Percentiles rank a stretch among this genome's conserved stretches.
Evolutionary conservation across 2,888 invertebrate species (phyloP).

Genomic region (Agonopterix arenella): DNA sequence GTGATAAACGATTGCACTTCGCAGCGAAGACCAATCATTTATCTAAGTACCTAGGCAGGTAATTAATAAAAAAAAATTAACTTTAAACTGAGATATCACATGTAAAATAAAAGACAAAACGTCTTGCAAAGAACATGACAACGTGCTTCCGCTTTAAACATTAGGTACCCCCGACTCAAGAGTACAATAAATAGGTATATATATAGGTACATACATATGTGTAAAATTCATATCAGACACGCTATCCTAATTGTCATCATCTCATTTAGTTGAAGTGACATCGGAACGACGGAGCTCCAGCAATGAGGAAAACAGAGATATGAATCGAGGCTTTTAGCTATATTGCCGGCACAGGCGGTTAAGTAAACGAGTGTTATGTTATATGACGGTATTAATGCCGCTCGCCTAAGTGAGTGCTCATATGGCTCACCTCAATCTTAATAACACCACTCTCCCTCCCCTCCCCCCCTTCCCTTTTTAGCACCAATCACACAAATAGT

Average conservation of each 20-base stretch:
- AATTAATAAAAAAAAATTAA: too few species aligned
- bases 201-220: too few species aligned
- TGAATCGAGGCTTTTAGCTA: conserved; percentile 60
- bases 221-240: conserved; percentile 16
- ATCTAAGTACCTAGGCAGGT: too few species aligned
- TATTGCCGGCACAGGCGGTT: conserved; percentile 49
- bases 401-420: conserved; percentile 47
- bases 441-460: conserved; percentile 15
- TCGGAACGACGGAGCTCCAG: conserved; percentile 28
- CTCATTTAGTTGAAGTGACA: conserved; percentile 26
- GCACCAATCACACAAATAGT: too few species aligned
- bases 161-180: too few species aligned
- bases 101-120: too few species aligned
- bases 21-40: too few species aligned
- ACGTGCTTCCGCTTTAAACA: too few species aligned
- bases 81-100: too few species aligned
- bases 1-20: too few species aligned
- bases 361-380: conserved; percentile 50
- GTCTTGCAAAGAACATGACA: too few species aligned
- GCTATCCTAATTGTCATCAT: conserved; percentile 25
- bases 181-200: not conserved
- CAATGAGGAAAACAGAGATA: conserved; percentile 31
- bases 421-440: conserved; percentile 44
- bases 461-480: conserved; percentile 1
- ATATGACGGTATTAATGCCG: conserved; percentile 56